phyloP scores from a whole-genome alignment of 2,888 invertebrate genomes.

The Nephrocerus scutellatus region DNA sequence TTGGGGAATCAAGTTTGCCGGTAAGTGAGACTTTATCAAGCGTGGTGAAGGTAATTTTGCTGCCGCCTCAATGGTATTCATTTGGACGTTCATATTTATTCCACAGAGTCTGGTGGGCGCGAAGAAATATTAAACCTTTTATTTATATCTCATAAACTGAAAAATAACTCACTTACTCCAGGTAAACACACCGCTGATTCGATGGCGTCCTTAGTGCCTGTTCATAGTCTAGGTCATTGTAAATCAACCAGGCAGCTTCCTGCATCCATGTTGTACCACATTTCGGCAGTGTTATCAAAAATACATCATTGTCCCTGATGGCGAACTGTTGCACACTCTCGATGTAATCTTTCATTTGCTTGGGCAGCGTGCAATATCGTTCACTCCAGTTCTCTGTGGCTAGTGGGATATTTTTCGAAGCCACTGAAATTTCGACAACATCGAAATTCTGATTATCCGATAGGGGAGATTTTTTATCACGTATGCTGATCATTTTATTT shows the following conservation, averaged over 20 bases:
- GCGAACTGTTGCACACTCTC: too few relatives aligned
- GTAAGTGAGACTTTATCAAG: conserved; percentile 28
- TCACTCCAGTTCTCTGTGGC: conserved; percentile 18
- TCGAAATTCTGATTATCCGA: not conserved
- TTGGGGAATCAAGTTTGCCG: conserved; percentile 24
- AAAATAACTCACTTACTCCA: conserved; percentile 39
- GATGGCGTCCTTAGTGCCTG: conserved; percentile 26
- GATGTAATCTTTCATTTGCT: too few relatives aligned
- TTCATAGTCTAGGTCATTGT: conserved; percentile 36
- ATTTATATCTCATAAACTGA: too few relatives aligned
- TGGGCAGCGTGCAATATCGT: conserved; percentile 18
- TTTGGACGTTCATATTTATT: not conserved
- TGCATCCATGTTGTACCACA: conserved; percentile 43
- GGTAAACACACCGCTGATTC: conserved; percentile 29
- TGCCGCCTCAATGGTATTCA: conserved; percentile 4
- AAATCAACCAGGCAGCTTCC: conserved; percentile 36
- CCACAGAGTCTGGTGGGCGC: too few relatives aligned
- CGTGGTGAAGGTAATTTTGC: conserved; percentile 22
- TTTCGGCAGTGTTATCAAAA: conserved; percentile 36
- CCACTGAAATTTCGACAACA: conserved; percentile 11
- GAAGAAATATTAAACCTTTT: too few relatives aligned
- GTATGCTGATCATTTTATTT: too few relatives aligned
- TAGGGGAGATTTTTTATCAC: too few relatives aligned
- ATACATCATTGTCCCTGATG: conserved; percentile 38
- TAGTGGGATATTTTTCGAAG: conserved; percentile 14